A percentile compares a stretch with the other conserved stretches of the same genome.
These are phyloP conservation scores for Muricea muricata DNA, from an alignment of 92 coral and sea anemone genomes.

Conservation along the genomic window DNA sequence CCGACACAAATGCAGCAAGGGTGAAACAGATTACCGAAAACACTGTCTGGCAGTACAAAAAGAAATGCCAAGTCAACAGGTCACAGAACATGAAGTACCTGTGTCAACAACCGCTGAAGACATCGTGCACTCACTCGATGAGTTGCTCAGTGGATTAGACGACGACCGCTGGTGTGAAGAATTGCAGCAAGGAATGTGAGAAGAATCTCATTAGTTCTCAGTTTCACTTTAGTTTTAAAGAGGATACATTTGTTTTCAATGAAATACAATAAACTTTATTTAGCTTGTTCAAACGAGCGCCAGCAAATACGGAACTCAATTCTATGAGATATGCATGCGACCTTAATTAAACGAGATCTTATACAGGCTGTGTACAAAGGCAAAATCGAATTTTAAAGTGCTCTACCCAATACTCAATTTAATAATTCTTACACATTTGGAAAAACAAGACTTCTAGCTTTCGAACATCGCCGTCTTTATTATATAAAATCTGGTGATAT, in stretches of 20 bases:
- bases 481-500: too few species aligned
- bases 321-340: too few species aligned
- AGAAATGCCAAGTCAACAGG: not conserved
- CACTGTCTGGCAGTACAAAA: not conserved
- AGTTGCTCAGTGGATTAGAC: slow-evolving; percentile 8
- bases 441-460: too few species aligned
- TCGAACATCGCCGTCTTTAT: too few species aligned
- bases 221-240: not conserved
- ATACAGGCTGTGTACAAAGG: too few species aligned
- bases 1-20: slow-evolving; percentile 7
- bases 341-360: too few species aligned
- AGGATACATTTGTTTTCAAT: not conserved
- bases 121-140: slow-evolving; percentile 15
- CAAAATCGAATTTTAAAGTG: too few species aligned
- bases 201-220: not conserved
- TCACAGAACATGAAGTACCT: not conserved
- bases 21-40: not conserved
- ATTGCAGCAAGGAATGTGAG: not conserved
- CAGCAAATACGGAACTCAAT: too few species aligned
- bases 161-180: slow-evolving; percentile 24
- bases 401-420: too few species aligned
- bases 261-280: not conserved
- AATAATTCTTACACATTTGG: too few species aligned
- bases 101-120: not conserved
- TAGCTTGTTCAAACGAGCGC: too few species aligned